Evolutionary conservation across 2,888 invertebrate species (phyloP).

Genomic region (Epinotia demarniana): DNA sequence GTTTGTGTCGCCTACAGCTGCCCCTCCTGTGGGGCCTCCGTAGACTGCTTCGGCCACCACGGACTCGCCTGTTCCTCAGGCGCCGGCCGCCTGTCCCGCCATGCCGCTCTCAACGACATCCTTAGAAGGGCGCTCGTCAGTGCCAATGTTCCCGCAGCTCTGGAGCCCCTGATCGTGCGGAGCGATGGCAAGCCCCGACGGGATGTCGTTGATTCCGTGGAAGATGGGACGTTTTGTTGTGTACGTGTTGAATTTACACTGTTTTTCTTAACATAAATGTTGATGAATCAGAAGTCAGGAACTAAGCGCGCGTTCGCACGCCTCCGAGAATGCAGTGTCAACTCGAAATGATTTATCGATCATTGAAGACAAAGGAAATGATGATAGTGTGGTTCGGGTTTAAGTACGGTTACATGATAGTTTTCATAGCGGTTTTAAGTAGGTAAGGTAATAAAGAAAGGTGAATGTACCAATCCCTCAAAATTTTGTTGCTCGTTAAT

Average conservation of each 20-base stretch:
- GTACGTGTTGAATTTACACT: neutral
- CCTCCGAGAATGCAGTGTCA: constrained; percentile 38
- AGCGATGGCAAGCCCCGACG: too few species aligned
- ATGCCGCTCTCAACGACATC: too few species aligned
- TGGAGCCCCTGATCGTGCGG: too few species aligned
- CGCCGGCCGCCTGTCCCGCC: too few species aligned
- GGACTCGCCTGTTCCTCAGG: too few species aligned
- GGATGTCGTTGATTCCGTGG: too few species aligned
- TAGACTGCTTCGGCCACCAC: too few species aligned
- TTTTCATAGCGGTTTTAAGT: neutral
- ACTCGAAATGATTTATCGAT: constrained; percentile 30
- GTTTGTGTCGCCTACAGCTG: too few species aligned
- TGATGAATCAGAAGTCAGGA: constrained; percentile 19
- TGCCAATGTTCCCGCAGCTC: too few species aligned
- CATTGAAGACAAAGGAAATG: constrained; percentile 22
- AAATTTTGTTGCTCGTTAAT: neutral
- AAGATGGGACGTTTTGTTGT: too few species aligned
- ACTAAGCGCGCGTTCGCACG: constrained; percentile 29
- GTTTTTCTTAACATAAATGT: neutral
- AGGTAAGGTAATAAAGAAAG: neutral
- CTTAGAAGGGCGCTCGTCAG: too few species aligned
- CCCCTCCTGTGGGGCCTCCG: too few species aligned
- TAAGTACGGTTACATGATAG: neutral
- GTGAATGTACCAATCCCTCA: neutral
- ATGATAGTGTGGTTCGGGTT: constrained; percentile 9